These are phyloP conservation scores for Phyllotreta striolata DNA, from an alignment of 2,888 invertebrate species.

Conservation along the genomic window DNA sequence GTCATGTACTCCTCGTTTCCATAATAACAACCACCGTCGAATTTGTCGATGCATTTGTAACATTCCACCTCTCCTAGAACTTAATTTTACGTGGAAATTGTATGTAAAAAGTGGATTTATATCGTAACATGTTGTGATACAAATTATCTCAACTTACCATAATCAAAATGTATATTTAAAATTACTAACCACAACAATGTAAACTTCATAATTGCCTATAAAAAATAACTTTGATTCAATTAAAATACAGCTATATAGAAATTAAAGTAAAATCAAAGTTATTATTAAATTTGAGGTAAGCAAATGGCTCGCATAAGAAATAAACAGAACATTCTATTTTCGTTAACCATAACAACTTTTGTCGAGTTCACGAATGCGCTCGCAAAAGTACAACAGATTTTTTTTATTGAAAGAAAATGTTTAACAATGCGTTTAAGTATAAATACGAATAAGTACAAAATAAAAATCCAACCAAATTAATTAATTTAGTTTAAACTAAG, in stretches of 20 bases:
- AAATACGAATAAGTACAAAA: no score
- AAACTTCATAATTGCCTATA: slow-evolving; percentile 7
- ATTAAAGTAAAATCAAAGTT: not conserved
- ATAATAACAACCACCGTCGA: slow-evolving; percentile 22
- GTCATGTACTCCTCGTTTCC: slow-evolving; percentile 21
- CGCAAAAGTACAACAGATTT: no score
- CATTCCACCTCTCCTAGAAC: slow-evolving; percentile 22
- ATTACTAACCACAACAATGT: slow-evolving; percentile 1
- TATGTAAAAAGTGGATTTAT: not conserved
- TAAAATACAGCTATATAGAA: no score
- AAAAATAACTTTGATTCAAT: not conserved
- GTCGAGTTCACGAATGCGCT: no score
- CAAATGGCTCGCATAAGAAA: no score
- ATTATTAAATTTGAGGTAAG: no score
- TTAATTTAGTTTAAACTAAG: no score
- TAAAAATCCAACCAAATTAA: no score
- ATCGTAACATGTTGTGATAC: not conserved
- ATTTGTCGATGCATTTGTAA: slow-evolving; percentile 30
- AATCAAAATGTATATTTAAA: slow-evolving; percentile 4
- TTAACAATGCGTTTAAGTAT: no score
- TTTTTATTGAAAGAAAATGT: no score
- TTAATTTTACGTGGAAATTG: not conserved
- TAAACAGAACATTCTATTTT: no score
- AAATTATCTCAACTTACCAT: slow-evolving; percentile 4
- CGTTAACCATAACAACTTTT: no score